Percentiles rank a stretch among this genome's conserved stretches.
Conservation (phyloP, 2,888 invertebrate genomes). For the Chesias legatella region DNA sequence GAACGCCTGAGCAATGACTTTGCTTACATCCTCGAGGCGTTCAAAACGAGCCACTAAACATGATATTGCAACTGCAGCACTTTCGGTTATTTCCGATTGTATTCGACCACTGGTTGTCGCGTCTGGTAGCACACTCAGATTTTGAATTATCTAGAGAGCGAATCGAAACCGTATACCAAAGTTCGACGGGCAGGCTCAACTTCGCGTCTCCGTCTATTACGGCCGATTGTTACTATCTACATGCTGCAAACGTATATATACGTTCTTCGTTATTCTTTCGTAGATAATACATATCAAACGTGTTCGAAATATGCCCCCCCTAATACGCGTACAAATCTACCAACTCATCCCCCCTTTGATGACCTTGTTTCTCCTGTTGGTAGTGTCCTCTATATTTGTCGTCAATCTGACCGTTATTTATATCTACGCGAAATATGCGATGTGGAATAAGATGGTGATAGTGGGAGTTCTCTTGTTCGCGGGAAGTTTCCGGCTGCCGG, state of each 20-base stretch:
- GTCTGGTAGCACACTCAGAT: too few species aligned
- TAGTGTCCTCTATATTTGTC: background rate
- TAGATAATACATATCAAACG: conserved; percentile 4
- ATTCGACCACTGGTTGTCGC: too few species aligned
- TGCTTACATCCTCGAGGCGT: background rate
- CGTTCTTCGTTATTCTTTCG: background rate
- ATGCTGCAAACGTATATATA: too few species aligned
- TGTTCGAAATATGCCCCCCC: background rate
- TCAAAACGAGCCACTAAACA: background rate
- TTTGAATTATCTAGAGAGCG: too few species aligned
- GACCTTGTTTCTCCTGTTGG: background rate
- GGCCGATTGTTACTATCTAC: too few species aligned
- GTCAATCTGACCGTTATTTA: background rate
- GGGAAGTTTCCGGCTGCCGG: conserved; percentile 1
- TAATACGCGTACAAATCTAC: background rate
- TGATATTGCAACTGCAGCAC: too few species aligned
- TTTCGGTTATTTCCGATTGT: too few species aligned
- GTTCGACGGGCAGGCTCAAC: too few species aligned
- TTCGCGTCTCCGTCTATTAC: too few species aligned
- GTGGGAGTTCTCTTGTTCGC: background rate
- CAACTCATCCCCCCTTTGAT: conserved; percentile 1
- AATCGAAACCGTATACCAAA: too few species aligned
- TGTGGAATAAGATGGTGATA: conserved; percentile 2
- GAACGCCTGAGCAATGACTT: background rate
- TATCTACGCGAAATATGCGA: background rate